Conservation (phyloP, 2,888 invertebrate species). For the Escarpia spicata region DNA sequence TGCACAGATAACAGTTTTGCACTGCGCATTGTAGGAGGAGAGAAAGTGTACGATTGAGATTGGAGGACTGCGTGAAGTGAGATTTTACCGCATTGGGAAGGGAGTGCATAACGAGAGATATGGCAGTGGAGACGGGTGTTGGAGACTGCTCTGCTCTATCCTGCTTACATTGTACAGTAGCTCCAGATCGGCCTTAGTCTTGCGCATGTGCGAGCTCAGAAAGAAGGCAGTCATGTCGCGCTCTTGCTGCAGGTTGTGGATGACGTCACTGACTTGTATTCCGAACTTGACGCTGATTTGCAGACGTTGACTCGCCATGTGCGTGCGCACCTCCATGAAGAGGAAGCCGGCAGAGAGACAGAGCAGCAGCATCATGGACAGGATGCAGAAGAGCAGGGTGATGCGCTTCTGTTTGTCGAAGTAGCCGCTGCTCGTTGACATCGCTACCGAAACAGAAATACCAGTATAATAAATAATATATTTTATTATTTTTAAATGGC, state of each 20-base stretch:
- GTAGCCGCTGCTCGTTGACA: background rate
- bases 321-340: slow-evolving; percentile 1
- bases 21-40: no score
- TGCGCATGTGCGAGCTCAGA: background rate
- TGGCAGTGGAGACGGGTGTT: no score
- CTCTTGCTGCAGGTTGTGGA: slow-evolving; percentile 6
- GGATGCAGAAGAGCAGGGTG: background rate
- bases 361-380: background rate
- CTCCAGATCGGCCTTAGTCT: background rate
- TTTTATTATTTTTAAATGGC: background rate
- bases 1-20: no score
- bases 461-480: background rate
- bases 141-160: background rate
- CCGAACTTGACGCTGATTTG: background rate
- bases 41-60: no score
- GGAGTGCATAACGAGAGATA: no score
- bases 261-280: background rate
- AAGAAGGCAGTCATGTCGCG: slow-evolving; percentile 13
- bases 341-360: background rate
- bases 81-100: no score
- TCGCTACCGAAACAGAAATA: background rate
- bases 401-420: background rate
- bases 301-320: background rate
- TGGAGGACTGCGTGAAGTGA: no score
- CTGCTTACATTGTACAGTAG: background rate